Base-by-base conservation (phyloP, 2,797 vertebrate species). In the Acestrorhynchus altus region DNA sequence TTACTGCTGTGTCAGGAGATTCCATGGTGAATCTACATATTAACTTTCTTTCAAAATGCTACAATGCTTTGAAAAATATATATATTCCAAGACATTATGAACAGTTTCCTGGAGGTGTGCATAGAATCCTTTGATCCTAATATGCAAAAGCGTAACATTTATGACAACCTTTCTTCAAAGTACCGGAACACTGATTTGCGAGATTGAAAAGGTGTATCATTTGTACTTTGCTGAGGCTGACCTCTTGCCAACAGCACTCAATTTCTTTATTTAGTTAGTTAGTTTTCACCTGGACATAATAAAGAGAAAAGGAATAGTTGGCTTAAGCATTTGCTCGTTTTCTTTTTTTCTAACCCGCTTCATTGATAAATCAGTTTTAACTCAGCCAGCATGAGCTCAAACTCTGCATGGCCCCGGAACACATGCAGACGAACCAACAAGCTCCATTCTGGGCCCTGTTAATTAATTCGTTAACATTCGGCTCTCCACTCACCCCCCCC, bases 61-160 rank as follows among this genome's bases (percentile, higher is more conserved):
- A 76, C 35, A 79, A 69, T 72, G 64, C 67, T 77, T 52, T 56
- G 22, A 81, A 52, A 75, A 76, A 80, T 85, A 70, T 22, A 80
- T 85, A 70, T 22, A 74, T 77, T 83, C 57, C 26, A 7, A 59
- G 60, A 52, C 51, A 80, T 28, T 54, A 51, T 47, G 68, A 67
- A 66, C 24, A 74, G 81, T 31, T 52, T 71, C 81, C 18, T 1
- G 28, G 71, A 83, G 82, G 42, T 67, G 56, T 31, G 73, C 40
- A 67, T 46, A 63, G 71, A 74, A 59, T 63, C 57, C 57, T 74
- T 79, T 77, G 77, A 81, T 83, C 65, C 56, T 64, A 73, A 66
- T 80, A 67, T 51, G 11, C 22, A 22, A 81, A 78, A 73, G 68
- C 63, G 8, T 60, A 47, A 46, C 67, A 47, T 76, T 78, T 70